Evolutionary conservation across 2,888 invertebrate species (phyloP), one percentile per base, ranked within the genome.

Genomic region (Eupithecia centaureata): DNA sequence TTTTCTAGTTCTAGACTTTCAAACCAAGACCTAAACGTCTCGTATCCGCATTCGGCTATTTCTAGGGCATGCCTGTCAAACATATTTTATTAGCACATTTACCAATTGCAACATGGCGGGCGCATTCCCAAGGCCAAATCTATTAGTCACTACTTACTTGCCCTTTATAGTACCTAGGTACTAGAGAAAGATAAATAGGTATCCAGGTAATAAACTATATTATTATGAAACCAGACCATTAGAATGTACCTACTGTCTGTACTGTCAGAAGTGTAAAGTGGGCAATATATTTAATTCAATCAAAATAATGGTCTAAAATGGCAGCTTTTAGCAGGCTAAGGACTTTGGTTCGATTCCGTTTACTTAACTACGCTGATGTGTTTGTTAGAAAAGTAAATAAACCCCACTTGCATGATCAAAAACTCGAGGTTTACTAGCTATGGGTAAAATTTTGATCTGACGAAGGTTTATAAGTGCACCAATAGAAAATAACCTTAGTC

Each of bases 141-240:
- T 30, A 57, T 57, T 57, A 32, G 12, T 47, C 47, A 47, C 22
- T 47, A 22, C n/a, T 57, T 32, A 32, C 57, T 22, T 18, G 57
- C 57, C 32, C 57, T 33, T n/a, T n/a, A n/a, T 32, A 32, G 30
- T 18, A 30, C 28, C 18, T n/a, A 8, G 13, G 15, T 8, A 7
- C 30, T 57, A 57, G 5, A 32, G n/a, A 30, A 12, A 22, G 57
- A 57, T 57, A 51, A 5, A 22, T 51, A 22, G 12, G 22, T 25
- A 51, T 3, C 32, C 18, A 22, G 56, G 30, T 32, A 56, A 30
- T 57, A 57, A 57, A n/a, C 10, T 10, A 18, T 1, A 47, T 22
- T 47, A 22, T 47, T 22, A 10, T 22, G 10, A 47, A 47, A 47
- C 18, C 22, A 0, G 32, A n/a, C 57, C 12, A 30, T 57, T 57